phyloP scores from a whole-genome alignment of 1,140 invertebrate species.

The Neoseiulus cucumeris region DNA sequence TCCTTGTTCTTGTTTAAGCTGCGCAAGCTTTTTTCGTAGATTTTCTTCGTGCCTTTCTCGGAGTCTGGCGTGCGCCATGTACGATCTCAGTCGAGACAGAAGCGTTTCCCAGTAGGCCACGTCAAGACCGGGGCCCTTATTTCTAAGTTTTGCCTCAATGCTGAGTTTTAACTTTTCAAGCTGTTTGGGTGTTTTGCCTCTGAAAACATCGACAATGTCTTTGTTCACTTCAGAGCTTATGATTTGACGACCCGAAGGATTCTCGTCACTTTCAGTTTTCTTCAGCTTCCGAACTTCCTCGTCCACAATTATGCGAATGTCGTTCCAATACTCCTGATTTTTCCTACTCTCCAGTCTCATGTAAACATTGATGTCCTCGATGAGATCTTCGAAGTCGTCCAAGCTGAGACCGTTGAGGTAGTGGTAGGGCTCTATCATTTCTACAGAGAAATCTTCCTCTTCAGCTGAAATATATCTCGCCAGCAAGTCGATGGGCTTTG shows the following conservation, averaged over 20 bases:
- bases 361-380: conserved; percentile 80
- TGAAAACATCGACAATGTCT: conserved; percentile 74
- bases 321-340: conserved; percentile 87
- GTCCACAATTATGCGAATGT: conserved; percentile 84
- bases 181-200: conserved; percentile 74
- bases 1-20: conserved; percentile 53
- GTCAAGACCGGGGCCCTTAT: conserved; percentile 70
- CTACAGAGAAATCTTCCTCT: conserved; percentile 55
- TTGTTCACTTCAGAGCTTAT: conserved; percentile 77
- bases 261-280: conserved; percentile 33
- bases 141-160: conserved; percentile 70
- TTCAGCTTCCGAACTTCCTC: conserved; percentile 76
- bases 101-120: conserved; percentile 91
- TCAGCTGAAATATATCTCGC: conserved; percentile 88
- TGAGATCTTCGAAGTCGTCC: conserved; percentile 84
- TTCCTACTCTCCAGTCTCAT: conserved; percentile 38
- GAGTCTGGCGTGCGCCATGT: conserved; percentile 77
- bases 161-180: conserved; percentile 46
- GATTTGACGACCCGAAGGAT: conserved; percentile 52
- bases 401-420: conserved; percentile 77
- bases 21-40: conserved; percentile 63
- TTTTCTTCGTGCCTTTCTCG: conserved; percentile 79
- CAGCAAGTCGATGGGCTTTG: conserved; percentile 92
- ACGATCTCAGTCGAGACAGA: conserved; percentile 75
- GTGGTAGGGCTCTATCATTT: conserved; percentile 95